A percentile compares a stretch with the other conserved stretches of the same genome.
These are phyloP conservation scores for Drosophila antonietae DNA, from an alignment of 2,888 invertebrate species.

Conservation along the genomic window DNA sequence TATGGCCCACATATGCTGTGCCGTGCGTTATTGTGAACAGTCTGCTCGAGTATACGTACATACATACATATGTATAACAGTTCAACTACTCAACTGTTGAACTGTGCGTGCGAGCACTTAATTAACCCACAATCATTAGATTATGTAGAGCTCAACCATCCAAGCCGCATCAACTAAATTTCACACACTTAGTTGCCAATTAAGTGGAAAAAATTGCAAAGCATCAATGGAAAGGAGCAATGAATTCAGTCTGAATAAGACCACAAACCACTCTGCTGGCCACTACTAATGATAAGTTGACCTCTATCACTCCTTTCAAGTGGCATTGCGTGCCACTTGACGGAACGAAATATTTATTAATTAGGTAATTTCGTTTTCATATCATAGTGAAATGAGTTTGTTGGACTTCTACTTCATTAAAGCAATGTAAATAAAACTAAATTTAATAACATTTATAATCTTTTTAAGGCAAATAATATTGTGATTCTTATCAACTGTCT, in stretches of 20 bases:
- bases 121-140: conserved; percentile 68
- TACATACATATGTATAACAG: conserved; percentile 13
- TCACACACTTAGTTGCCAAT: conserved; percentile 38
- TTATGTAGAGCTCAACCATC: conserved; percentile 20
- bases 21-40: conserved; percentile 14
- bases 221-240: too few relatives aligned
- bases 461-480: too few relatives aligned
- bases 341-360: background rate
- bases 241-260: background rate
- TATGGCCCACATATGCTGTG: conserved; percentile 48
- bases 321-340: conserved; percentile 15
- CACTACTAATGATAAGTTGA: background rate
- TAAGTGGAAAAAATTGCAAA: conserved; percentile 20
- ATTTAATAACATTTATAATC: too few relatives aligned
- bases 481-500: too few relatives aligned
- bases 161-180: background rate
- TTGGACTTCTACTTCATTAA: too few relatives aligned
- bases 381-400: background rate
- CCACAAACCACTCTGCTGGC: background rate
- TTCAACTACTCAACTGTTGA: conserved; percentile 40
- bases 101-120: conserved; percentile 70
- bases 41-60: background rate
- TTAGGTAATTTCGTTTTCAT: background rate
- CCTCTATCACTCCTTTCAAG: conserved; percentile 5
- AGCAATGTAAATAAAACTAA: too few relatives aligned